Evolutionary conservation across 2,797 vertebrate species (phyloP).

Genomic region (Gymnopithys bicolor): DNA sequence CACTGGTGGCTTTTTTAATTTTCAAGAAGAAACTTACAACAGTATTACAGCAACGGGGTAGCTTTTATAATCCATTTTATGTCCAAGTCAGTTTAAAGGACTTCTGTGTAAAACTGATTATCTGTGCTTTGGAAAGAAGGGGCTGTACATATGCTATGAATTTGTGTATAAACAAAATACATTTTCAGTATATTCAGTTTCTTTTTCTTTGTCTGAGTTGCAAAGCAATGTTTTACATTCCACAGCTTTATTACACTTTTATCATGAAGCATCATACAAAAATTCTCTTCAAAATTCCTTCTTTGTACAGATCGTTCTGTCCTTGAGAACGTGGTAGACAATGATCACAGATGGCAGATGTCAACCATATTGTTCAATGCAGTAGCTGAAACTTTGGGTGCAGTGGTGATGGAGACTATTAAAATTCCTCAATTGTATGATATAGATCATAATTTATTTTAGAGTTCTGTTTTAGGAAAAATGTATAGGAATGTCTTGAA

Average conservation of each 20-base stretch:
- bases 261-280: not conserved
- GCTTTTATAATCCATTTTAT: not conserved
- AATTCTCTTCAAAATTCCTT: not conserved
- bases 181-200: not conserved
- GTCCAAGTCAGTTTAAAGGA: not conserved
- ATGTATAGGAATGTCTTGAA: not conserved
- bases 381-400: not conserved
- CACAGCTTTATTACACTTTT: not conserved
- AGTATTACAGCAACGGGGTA: not conserved
- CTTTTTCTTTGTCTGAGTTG: not conserved
- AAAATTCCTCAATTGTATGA: not conserved
- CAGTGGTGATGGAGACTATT: not conserved
- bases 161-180: not conserved
- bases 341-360: not conserved
- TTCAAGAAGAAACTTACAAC: not conserved
- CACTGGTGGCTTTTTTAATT: not conserved
- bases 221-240: not conserved
- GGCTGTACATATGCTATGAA: not conserved
- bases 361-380: not conserved
- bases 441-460: not conserved
- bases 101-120: not conserved
- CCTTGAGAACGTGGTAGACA: not conserved
- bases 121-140: not conserved
- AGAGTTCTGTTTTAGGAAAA: not conserved
- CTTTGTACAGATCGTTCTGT: not conserved